phyloP scores from a whole-genome alignment of 2,888 invertebrate species.

The Dromius quadrimaculatus region DNA sequence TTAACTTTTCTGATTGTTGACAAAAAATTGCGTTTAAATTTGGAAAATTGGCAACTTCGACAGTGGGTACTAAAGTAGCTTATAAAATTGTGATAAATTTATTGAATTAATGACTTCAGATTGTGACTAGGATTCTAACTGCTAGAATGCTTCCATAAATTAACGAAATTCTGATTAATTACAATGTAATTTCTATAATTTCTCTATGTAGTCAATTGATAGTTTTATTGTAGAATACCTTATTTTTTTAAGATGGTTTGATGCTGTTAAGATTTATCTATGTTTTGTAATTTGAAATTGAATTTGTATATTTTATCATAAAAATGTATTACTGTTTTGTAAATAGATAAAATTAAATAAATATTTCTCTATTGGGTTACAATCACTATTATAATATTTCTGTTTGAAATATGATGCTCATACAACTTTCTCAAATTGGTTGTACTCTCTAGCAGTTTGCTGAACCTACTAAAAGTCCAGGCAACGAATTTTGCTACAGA shows the following conservation, averaged over 20 bases:
- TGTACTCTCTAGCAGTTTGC: too few species aligned
- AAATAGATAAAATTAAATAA: constrained; percentile 44
- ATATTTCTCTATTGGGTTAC: constrained; percentile 42
- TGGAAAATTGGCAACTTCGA: constrained; percentile 19
- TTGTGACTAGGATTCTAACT: constrained; percentile 12
- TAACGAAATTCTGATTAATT: constrained; percentile 20
- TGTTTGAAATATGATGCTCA: not conserved
- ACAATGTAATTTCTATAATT: constrained; percentile 25
- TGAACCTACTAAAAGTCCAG: too few species aligned
- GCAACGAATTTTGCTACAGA: too few species aligned
- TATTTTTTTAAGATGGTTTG: constrained; percentile 40
- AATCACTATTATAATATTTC: constrained; percentile 4
- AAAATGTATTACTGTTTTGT: constrained; percentile 44
- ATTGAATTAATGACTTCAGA: constrained; percentile 12
- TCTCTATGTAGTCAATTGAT: constrained; percentile 47
- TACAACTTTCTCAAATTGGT: too few species aligned
- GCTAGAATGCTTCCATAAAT: constrained; percentile 36
- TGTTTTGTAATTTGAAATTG: constrained; percentile 44
- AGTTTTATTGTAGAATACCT: constrained; percentile 37
- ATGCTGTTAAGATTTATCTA: constrained; percentile 45
- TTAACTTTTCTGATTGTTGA: constrained; percentile 2
- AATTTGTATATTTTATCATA: constrained; percentile 48
- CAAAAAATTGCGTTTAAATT: constrained; percentile 10
- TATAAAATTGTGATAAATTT: constrained; percentile 28
- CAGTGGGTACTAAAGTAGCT: constrained; percentile 5